Percentiles rank a stretch among this genome's conserved stretches.
phyloP scores from a whole-genome alignment of 2,797 vertebrate species.

The Alauda arvensis region DNA sequence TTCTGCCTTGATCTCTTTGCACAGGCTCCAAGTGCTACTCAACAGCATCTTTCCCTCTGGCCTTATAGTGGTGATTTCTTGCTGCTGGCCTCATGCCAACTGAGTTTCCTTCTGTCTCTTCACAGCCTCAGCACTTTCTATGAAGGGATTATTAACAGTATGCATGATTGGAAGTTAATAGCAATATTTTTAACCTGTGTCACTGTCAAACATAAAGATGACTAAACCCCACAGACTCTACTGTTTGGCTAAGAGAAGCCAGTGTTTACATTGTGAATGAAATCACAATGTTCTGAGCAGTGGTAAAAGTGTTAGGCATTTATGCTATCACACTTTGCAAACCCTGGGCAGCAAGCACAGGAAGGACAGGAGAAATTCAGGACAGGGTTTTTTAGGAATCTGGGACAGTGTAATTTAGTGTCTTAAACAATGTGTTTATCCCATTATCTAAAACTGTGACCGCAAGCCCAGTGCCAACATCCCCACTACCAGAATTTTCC shows the following conservation, averaged over 20 bases:
- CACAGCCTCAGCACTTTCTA: not conserved
- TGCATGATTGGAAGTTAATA: not conserved
- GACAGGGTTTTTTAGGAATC: not conserved
- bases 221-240: not conserved
- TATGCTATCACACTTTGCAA: not conserved
- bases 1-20: not conserved
- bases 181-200: constrained; percentile 11
- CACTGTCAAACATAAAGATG: not conserved
- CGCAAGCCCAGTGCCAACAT: not conserved
- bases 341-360: not conserved
- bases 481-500: not conserved
- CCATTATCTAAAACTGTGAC: not conserved
- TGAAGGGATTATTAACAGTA: not conserved
- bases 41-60: not conserved
- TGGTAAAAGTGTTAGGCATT: not conserved
- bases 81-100: not conserved
- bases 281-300: constrained; percentile 5
- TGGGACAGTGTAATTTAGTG: not conserved
- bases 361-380: not conserved
- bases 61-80: not conserved
- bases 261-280: not conserved
- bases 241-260: not conserved
- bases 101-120: not conserved
- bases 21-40: not conserved
- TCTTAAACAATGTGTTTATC: not conserved